Evolutionary conservation across 1,140 invertebrate genomes (phyloP).

Genomic region (Cephus cinctus): DNA sequence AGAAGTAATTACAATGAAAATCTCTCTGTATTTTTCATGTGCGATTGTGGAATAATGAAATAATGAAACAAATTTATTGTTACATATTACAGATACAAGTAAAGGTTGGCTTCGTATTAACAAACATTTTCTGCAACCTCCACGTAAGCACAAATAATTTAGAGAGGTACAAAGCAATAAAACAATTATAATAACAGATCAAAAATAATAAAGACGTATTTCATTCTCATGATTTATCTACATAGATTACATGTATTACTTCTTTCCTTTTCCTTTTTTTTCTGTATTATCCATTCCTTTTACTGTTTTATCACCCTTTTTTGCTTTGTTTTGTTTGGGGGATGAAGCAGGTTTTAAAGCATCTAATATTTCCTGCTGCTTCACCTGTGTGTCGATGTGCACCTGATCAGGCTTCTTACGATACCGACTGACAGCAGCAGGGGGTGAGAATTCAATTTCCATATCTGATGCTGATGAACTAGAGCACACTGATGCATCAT

Average conservation of each 20-base stretch:
- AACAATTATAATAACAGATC: too few relatives aligned
- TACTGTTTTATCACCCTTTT: too few relatives aligned
- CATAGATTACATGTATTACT: too few relatives aligned
- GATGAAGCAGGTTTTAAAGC: too few relatives aligned
- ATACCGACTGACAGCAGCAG: not conserved
- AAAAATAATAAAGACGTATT: slow-evolving; percentile 4
- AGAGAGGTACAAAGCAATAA: too few relatives aligned
- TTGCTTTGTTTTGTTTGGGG: too few relatives aligned
- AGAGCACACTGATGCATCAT: not conserved
- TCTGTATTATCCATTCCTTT: too few relatives aligned
- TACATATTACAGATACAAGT: not conserved
- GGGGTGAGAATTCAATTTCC: not conserved
- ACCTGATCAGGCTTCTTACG: not conserved
- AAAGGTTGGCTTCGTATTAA: not conserved
- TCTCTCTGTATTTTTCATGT: not conserved
- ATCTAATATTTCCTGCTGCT: not conserved
- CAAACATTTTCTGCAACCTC: slow-evolving; percentile 5
- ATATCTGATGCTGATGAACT: not conserved
- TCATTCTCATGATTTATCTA: slow-evolving; percentile 1
- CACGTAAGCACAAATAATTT: not conserved
- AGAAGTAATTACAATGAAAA: too few relatives aligned
- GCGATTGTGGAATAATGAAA: not conserved
- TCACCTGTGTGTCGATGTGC: not conserved
- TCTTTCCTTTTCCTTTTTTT: too few relatives aligned
- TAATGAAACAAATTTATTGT: not conserved